Evolutionary conservation across 1,140 invertebrate species (phyloP).

Genomic region (Acyrthosiphon pisum): DNA sequence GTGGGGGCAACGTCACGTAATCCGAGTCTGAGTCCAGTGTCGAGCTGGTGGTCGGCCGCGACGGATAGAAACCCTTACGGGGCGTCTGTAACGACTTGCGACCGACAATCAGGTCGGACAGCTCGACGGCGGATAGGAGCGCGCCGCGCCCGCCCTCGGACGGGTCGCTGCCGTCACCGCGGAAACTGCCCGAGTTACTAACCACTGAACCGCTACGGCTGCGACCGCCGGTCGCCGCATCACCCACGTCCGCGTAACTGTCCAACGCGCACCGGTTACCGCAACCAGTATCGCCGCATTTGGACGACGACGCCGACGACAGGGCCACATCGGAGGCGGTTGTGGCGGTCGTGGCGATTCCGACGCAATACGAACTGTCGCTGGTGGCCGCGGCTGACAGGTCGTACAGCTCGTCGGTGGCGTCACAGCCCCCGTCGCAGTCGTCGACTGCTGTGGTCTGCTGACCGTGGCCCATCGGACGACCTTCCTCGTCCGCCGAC

Average conservation of each 20-base stretch:
- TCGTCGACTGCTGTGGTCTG: background rate
- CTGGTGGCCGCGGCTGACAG: constrained; percentile 19
- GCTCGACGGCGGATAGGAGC: constrained; percentile 77
- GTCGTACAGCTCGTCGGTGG: background rate
- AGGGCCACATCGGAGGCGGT: background rate
- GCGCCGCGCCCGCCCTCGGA: constrained; percentile 76
- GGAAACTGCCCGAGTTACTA: constrained; percentile 77
- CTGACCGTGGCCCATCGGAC: background rate
- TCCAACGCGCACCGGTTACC: background rate
- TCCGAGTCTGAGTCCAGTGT: constrained; percentile 87
- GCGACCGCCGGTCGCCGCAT: constrained; percentile 70
- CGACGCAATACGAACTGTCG: constrained; percentile 35
- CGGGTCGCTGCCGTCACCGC: constrained; percentile 84
- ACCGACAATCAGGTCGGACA: constrained; percentile 82
- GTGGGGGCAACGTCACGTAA: constrained; percentile 81
- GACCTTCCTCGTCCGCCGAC: background rate
- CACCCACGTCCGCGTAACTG: constrained; percentile 58
- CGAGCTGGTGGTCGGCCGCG: constrained; percentile 78
- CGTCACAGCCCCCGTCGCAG: constrained; percentile 6
- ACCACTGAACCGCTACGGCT: constrained; percentile 77
- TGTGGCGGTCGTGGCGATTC: background rate
- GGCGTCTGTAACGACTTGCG: constrained; percentile 62
- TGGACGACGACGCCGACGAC: constrained; percentile 11
- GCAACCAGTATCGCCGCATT: background rate
- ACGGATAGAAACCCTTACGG: constrained; percentile 72